A percentile compares a stretch with the other conserved stretches of the same genome.
phyloP scores from a whole-genome alignment of 1,140 invertebrate genomes.

The Apis florea region DNA sequence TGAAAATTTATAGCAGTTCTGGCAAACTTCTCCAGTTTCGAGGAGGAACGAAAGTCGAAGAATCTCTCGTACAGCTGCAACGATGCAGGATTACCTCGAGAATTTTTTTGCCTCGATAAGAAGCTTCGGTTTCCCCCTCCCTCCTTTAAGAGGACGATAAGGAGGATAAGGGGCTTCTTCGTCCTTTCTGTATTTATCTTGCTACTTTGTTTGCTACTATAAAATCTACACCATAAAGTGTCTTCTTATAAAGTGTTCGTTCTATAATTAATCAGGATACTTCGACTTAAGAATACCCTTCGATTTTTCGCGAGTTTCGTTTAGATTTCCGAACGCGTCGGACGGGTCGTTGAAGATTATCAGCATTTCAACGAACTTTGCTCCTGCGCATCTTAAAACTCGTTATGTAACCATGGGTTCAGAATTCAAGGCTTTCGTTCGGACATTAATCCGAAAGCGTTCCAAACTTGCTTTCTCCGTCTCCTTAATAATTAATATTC shows the following conservation, averaged over 20 bases:
- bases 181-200: background rate
- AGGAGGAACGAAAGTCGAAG: background rate
- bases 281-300: background rate
- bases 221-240: background rate
- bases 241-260: background rate
- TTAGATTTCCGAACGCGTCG: background rate
- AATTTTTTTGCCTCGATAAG: slow-evolving; percentile 3
- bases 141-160: background rate
- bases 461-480: background rate
- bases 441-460: background rate
- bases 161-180: background rate
- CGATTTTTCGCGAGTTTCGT: background rate
- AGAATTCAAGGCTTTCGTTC: background rate
- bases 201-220: background rate
- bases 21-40: slow-evolving; percentile 12
- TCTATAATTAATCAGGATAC: background rate
- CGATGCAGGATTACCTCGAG: background rate
- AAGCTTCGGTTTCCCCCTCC: background rate
- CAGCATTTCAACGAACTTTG: slow-evolving; percentile 5
- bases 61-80: background rate
- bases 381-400: slow-evolving; percentile 30
- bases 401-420: slow-evolving; percentile 22
- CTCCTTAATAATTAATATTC: background rate
- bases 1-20: slow-evolving; percentile 28
- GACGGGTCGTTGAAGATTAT: background rate